A percentile compares a stretch with the other conserved stretches of the same genome.
Conservation (phyloP, 2,113 vertebrate species). For the Menura novaehollandiae region DNA sequence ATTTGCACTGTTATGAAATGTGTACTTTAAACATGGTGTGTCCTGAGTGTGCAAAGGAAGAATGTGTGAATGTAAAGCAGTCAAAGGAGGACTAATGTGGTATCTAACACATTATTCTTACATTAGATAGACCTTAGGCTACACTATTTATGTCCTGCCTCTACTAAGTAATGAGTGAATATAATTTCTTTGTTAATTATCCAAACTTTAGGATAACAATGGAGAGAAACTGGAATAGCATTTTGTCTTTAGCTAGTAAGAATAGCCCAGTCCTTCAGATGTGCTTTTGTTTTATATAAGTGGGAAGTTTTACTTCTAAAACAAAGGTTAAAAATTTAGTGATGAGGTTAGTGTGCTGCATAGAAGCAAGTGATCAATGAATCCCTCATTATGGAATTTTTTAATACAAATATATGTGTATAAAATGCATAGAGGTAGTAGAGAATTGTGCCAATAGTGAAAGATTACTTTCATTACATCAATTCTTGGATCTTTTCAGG, state of each 20-base stretch:
- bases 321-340: not conserved
- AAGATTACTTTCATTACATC: not conserved
- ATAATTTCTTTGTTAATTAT: not conserved
- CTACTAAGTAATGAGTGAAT: not conserved
- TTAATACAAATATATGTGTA: not conserved
- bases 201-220: not conserved
- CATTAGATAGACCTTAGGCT: not conserved
- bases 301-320: not conserved
- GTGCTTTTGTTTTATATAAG: not conserved
- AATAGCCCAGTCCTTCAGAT: not conserved
- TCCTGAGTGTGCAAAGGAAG: not conserved
- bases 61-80: not conserved
- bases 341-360: not conserved
- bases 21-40: not conserved
- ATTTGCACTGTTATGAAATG: not conserved
- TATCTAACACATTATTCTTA: not conserved
- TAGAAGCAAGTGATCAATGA: not conserved
- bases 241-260: not conserved
- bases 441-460: not conserved
- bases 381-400: not conserved
- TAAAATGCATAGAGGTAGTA: not conserved
- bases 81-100: not conserved
- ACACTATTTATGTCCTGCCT: not conserved
- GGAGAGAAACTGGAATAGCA: fast-evolving
- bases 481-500: not conserved